Evolutionary conservation across 2,888 invertebrate species (phyloP).

Genomic region (Petrophora chlorosata): DNA sequence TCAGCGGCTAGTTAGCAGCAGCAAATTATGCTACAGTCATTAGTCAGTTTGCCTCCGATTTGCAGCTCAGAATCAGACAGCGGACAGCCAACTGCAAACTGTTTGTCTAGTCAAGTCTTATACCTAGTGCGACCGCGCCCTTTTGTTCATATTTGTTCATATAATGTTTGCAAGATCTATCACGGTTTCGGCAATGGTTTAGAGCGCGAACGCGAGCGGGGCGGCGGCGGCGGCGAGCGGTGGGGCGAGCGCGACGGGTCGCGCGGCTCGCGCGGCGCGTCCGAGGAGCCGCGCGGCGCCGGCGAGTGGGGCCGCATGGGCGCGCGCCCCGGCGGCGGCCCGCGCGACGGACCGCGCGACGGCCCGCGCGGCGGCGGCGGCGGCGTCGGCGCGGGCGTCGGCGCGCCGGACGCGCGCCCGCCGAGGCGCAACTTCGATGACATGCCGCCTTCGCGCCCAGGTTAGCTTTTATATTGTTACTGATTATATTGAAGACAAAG

Average conservation of each 20-base stretch:
- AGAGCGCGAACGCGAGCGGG: constrained; percentile 63
- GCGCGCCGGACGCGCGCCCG: constrained; percentile 46
- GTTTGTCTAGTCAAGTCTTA: no score
- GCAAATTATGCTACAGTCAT: no score
- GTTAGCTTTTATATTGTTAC: constrained; percentile 39
- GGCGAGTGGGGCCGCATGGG: constrained; percentile 72
- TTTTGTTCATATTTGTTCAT: no score
- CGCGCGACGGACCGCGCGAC: constrained; percentile 54
- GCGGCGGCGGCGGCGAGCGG: constrained; percentile 69
- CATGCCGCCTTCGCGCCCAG: constrained; percentile 71
- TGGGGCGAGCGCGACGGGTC: constrained; percentile 60
- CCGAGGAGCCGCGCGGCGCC: constrained; percentile 62
- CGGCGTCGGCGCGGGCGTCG: constrained; percentile 58
- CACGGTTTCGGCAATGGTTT: no score
- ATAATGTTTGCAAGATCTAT: no score
- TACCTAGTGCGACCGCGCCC: no score
- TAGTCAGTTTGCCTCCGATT: no score
- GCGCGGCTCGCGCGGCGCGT: constrained; percentile 68
- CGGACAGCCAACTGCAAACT: no score
- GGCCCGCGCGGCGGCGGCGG: constrained; percentile 64
- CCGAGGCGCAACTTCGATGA: constrained; percentile 66
- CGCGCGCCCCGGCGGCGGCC: constrained; percentile 41
- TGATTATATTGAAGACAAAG: no score
- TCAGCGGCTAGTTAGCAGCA: no score
- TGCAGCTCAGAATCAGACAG: no score